Conservation (phyloP, 2,797 vertebrate genomes). For the Melanotaenia nigrans region DNA sequence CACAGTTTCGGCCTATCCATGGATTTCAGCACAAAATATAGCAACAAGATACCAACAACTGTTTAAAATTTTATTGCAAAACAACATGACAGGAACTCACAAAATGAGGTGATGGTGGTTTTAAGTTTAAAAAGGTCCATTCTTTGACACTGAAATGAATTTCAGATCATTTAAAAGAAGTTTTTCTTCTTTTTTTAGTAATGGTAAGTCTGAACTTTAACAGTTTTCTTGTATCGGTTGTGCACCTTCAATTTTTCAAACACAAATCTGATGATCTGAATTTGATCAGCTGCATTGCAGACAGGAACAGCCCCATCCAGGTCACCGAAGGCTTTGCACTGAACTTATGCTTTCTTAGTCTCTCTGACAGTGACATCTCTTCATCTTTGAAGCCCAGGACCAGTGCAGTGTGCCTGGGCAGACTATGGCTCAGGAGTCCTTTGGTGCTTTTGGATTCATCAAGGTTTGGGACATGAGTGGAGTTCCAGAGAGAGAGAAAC, state of each 20-base stretch:
- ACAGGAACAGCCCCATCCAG: slow-evolving; percentile 24
- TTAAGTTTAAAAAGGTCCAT: slow-evolving; percentile 38
- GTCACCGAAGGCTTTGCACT: slow-evolving; percentile 18
- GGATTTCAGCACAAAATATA: background rate
- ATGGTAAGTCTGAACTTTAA: slow-evolving; percentile 19
- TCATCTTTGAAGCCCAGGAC: slow-evolving; percentile 12
- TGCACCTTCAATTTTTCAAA: slow-evolving; percentile 8
- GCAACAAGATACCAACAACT: slow-evolving; percentile 1
- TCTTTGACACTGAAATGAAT: slow-evolving; percentile 12
- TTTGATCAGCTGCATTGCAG: background rate
- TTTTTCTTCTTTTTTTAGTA: slow-evolving; percentile 1
- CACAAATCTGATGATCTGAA: background rate
- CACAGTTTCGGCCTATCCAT: background rate
- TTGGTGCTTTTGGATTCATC: slow-evolving; percentile 46
- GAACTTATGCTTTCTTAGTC: slow-evolving; percentile 2
- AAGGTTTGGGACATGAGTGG: slow-evolving; percentile 13
- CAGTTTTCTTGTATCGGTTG: slow-evolving; percentile 8
- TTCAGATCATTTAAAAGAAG: slow-evolving; percentile 8
- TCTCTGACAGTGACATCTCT: slow-evolving; percentile 28
- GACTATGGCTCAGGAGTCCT: slow-evolving; percentile 45
- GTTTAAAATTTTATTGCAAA: slow-evolving; percentile 74
- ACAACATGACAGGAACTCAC: slow-evolving; percentile 58
- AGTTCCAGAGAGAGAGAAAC: slow-evolving; percentile 36
- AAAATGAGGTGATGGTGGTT: slow-evolving; percentile 51
- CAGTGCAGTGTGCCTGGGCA: slow-evolving; percentile 11